Evolutionary conservation across 1,140 invertebrate species (phyloP), one percentile per base, ranked within the genome.

Genomic region (Campoletis sonorensis): DNA sequence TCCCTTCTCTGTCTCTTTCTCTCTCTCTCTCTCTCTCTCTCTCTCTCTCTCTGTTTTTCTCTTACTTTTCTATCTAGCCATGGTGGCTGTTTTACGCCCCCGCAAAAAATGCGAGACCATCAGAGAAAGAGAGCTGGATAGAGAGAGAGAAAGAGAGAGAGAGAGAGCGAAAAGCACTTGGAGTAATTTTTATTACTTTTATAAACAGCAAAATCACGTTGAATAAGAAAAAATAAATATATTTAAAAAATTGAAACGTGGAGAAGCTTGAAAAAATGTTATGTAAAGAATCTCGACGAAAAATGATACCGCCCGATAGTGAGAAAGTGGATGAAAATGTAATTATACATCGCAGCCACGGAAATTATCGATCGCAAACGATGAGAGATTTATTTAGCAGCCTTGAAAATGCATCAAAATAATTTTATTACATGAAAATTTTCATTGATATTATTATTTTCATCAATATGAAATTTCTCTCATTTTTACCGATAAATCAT

Each of bases 101-200:
- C 61, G 61, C 61, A n/a, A 27, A 45, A 45, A 45, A 45, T 45
- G 40, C 40, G 40, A 45, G 8, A 45, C 8, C 40, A 45, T 45
- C 40, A 13, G 40, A 45, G 40, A 45, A 45, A 21, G 54, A 27
- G 61, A 67, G 61, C 13, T n/a, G n/a, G n/a, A n/a, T n/a, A n/a
- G n/a, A n/a, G n/a, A n/a, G n/a, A n/a, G n/a, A n/a, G n/a, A n/a
- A n/a, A n/a, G n/a, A n/a, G n/a, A 13, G 40, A 45, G 40, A 45
- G 13, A 21, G 54, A 27, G 61, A 67, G 61, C 13, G 23, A 23
- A 67, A 27, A 67, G 61, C 61, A 67, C 61, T 67, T 26, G 21
- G 26, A 67, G 61, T 67, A 67, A 67, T 67, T 67, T 67, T 67
- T 67, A 67, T 67, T 67, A 67, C 61, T 67, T 67, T 67, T 27